These are phyloP conservation scores for Taeniopygia guttata DNA, from an alignment of 2,797 vertebrate species.

Conservation along the genomic window DNA sequence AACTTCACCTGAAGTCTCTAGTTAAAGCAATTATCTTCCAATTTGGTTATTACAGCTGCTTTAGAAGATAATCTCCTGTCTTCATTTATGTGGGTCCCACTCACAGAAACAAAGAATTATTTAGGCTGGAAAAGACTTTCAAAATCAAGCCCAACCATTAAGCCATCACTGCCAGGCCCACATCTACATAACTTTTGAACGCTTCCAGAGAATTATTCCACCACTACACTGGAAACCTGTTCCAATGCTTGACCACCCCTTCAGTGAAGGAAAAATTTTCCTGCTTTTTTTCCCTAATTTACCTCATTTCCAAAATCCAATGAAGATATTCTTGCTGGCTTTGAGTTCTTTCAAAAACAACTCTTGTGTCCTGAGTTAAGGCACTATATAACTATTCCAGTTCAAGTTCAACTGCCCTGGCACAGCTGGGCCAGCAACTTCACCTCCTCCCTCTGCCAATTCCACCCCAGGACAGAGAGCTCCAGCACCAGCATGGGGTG, in stretches of 20 bases:
- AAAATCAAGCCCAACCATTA: not conserved
- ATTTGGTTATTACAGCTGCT: not conserved
- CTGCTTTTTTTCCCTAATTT: not conserved
- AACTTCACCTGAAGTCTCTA: not conserved
- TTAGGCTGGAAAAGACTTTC: not conserved
- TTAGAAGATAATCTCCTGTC: not conserved
- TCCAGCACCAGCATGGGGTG: not conserved
- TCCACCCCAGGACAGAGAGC: not conserved
- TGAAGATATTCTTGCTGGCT: not conserved
- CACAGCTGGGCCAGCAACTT: not conserved
- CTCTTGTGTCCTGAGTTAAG: not conserved
- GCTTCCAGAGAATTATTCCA: not conserved
- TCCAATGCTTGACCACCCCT: not conserved
- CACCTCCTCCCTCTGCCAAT: not conserved
- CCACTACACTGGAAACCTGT: fast-evolving
- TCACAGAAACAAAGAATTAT: not conserved
- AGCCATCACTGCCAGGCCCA: not conserved
- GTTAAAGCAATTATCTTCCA: not conserved
- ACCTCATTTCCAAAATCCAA: not conserved
- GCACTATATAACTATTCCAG: not conserved
- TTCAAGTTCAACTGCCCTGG: fast-evolving
- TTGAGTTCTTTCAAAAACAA: not conserved
- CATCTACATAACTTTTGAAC: not conserved
- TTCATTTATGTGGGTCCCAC: not conserved
- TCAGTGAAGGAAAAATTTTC: not conserved